A percentile compares a stretch with the other conserved stretches of the same genome.
These are phyloP conservation scores for Tetrao urogallus DNA, from an alignment of 2,113 vertebrate genomes.

Conservation along the genomic window DNA sequence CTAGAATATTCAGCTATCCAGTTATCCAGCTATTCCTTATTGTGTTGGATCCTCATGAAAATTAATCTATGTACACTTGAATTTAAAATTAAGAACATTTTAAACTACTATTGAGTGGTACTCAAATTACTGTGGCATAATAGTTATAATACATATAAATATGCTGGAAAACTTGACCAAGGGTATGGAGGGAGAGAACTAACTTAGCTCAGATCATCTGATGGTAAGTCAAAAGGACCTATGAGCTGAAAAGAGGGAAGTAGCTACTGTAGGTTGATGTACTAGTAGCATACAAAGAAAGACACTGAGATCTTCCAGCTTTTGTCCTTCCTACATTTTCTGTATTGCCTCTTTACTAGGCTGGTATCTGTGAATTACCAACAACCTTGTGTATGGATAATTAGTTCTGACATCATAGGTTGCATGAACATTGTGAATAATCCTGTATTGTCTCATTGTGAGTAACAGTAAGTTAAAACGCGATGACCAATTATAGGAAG, in stretches of 20 bases:
- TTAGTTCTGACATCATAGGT: background rate
- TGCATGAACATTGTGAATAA: background rate
- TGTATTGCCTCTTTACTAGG: background rate
- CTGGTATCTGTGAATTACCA: background rate
- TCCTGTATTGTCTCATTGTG: background rate
- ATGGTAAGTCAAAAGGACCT: background rate
- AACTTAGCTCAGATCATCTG: background rate
- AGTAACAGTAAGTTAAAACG: background rate
- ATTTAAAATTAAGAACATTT: background rate
- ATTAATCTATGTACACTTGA: background rate
- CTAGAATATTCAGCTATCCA: too few relatives aligned
- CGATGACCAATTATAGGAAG: background rate
- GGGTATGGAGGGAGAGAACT: background rate
- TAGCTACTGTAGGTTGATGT: accelerated
- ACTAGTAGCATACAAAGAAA: background rate
- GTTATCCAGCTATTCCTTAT: background rate
- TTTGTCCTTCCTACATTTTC: background rate
- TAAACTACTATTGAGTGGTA: background rate
- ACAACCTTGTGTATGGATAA: background rate
- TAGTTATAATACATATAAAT: background rate
- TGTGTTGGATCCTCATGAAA: background rate
- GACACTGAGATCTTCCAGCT: background rate
- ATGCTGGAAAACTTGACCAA: background rate
- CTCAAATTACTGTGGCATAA: background rate
- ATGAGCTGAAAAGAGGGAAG: background rate